These are phyloP conservation scores for Cebidichthys violaceus DNA, from an alignment of 2,113 vertebrate species.

Conservation along the genomic window DNA sequence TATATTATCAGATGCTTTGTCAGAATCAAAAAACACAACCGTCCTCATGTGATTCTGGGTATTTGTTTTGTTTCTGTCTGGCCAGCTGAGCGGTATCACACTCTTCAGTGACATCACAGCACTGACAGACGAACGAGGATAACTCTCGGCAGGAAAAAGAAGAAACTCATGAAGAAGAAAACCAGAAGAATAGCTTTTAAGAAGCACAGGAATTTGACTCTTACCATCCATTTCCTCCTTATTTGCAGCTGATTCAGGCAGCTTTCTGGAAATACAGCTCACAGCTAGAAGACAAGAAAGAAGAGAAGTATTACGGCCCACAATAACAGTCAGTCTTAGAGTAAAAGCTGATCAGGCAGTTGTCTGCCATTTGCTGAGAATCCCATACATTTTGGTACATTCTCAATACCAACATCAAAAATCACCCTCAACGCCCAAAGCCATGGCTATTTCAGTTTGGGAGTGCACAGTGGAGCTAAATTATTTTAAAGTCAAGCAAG, in stretches of 20 bases:
- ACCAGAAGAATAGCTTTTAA: neutral
- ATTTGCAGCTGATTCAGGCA: conserved; percentile 84
- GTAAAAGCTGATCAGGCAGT: conserved; percentile 34
- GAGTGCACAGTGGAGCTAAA: neutral
- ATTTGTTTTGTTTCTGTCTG: neutral
- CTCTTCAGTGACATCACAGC: neutral
- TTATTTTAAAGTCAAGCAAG: neutral
- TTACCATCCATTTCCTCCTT: conserved; percentile 90
- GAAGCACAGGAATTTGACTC: conserved; percentile 31
- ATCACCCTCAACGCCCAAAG: too few species aligned
- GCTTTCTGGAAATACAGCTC: conserved; percentile 91
- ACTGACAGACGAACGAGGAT: neutral
- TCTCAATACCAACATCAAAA: neutral
- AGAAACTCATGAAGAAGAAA: neutral
- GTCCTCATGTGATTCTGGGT: neutral
- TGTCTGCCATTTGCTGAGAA: conserved; percentile 1
- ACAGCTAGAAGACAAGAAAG: conserved; percentile 81
- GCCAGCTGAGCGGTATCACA: neutral
- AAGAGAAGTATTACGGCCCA: neutral
- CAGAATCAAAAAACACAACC: neutral
- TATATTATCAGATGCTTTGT: conserved; percentile 4
- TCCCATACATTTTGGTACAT: neutral
- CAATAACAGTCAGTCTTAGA: conserved; percentile 8
- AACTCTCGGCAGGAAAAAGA: too few species aligned
- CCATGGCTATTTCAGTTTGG: neutral